Percentiles rank a stretch among this genome's conserved stretches.
Evolutionary conservation across 1,140 invertebrate genomes (phyloP).

Genomic region (Holcopasites calliopsidis): DNA sequence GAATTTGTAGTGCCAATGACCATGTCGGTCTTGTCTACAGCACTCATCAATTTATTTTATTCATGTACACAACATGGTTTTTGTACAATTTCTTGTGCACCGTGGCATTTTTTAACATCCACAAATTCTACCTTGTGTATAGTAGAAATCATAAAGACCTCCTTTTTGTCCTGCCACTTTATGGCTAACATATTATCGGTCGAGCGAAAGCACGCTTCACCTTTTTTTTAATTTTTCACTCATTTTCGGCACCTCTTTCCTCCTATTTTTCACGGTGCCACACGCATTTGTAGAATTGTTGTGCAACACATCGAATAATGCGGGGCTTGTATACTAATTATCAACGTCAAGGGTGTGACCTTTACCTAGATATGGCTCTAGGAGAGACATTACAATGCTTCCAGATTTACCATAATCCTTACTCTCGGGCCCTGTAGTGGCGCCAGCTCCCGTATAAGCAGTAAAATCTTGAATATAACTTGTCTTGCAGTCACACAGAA

Average conservation of each 20-base stretch:
- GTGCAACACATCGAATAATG: conserved; percentile 59
- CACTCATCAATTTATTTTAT: conserved; percentile 73
- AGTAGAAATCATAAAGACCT: conserved; percentile 24
- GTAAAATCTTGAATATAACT: conserved; percentile 64
- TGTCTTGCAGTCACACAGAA: conserved; percentile 65
- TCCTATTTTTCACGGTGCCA: conserved; percentile 59
- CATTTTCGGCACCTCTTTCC: background rate
- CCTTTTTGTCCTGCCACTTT: conserved; percentile 53
- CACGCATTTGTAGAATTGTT: conserved; percentile 63
- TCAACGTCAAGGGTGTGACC: conserved; percentile 70
- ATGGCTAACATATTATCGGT: conserved; percentile 56
- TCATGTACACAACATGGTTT: conserved; percentile 64
- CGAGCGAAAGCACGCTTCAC: conserved; percentile 44
- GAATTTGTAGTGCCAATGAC: conserved; percentile 61
- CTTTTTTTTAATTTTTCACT: conserved; percentile 34
- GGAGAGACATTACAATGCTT: conserved; percentile 2
- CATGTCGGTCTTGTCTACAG: conserved; percentile 70
- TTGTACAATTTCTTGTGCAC: conserved; percentile 2
- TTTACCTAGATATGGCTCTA: conserved; percentile 47
- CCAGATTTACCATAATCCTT: background rate
- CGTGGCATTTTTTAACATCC: background rate
- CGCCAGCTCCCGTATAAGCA: conserved; percentile 57
- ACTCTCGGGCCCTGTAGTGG: background rate
- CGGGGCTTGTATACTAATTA: conserved; percentile 72
- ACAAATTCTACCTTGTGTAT: conserved; percentile 21